These are phyloP conservation scores for Pteromalus puparum DNA, from an alignment of 1,140 invertebrate genomes.

Conservation along the genomic window DNA sequence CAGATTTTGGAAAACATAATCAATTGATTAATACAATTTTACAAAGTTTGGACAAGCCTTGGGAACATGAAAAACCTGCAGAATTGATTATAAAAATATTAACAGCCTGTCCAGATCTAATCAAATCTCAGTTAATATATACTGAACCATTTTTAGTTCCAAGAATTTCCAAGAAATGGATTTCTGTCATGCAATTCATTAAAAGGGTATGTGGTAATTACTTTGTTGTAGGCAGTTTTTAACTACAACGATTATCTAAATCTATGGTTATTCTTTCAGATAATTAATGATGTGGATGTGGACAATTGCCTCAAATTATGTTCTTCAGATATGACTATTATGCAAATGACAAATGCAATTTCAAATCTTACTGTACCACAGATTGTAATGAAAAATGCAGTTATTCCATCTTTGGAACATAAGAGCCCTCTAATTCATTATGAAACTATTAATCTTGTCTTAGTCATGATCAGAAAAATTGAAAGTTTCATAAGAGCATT, in stretches of 20 bases:
- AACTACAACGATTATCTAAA: conserved; percentile 19
- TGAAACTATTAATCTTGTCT: conserved; percentile 62
- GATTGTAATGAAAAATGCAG: conserved; percentile 62
- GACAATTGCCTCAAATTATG: conserved; percentile 57
- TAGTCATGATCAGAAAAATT: conserved; percentile 63
- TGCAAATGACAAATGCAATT: conserved; percentile 63
- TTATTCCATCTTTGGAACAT: conserved; percentile 62
- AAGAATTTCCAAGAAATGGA: conserved; percentile 78
- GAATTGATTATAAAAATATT: conserved; percentile 82
- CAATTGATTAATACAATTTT: conserved; percentile 80
- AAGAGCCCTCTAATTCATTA: conserved; percentile 62
- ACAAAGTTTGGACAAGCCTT: conserved; percentile 79
- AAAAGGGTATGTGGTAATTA: conserved; percentile 69
- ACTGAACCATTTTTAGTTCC: conserved; percentile 79
- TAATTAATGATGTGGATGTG: conserved; percentile 63
- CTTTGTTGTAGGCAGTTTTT: neutral
- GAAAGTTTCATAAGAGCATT: conserved; percentile 54
- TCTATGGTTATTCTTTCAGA: conserved; percentile 55
- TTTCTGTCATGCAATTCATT: conserved; percentile 75
- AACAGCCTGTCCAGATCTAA: conserved; percentile 83
- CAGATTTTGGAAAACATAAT: conserved; percentile 77
- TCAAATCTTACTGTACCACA: conserved; percentile 62
- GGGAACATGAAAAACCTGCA: conserved; percentile 79
- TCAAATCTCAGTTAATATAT: conserved; percentile 78
- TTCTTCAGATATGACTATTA: conserved; percentile 55